Percentiles rank a stretch among this genome's conserved stretches.
Conservation (phyloP, 35 echinoderm and acorn worm species). For the Lytechinus pictus region DNA sequence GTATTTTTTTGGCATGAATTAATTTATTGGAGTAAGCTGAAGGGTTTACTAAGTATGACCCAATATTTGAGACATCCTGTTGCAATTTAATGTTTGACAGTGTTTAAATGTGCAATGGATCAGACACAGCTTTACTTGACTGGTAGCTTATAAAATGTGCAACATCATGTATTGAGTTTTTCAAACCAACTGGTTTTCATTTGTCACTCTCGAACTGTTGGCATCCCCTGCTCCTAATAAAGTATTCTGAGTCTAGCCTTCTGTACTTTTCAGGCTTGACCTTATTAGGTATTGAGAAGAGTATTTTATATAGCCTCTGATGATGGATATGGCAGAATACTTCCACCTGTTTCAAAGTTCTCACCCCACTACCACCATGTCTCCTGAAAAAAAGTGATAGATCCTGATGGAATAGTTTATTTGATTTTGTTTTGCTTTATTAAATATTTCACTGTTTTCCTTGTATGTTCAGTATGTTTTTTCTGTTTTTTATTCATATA, state of each 20-base stretch:
- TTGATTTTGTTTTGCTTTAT: background rate
- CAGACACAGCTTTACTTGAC: background rate
- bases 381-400: background rate
- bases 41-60: background rate
- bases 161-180: background rate
- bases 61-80: background rate
- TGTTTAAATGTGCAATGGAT: background rate
- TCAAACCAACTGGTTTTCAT: slow-evolving; percentile 10
- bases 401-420: background rate
- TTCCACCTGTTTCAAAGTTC: background rate
- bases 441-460: background rate
- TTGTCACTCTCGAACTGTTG: background rate
- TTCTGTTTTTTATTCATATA: background rate
- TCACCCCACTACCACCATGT: too few relatives aligned
- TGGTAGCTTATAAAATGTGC: background rate
- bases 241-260: background rate
- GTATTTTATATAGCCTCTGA: background rate
- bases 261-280: slow-evolving; percentile 1
- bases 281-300: background rate
- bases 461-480: background rate
- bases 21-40: too few relatives aligned
- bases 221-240: background rate
- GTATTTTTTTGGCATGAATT: too few relatives aligned
- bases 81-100: background rate
- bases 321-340: background rate